Evolutionary conservation across 2,113 vertebrate species (phyloP).

Genomic region (Oxygymnocypris stewartii): DNA sequence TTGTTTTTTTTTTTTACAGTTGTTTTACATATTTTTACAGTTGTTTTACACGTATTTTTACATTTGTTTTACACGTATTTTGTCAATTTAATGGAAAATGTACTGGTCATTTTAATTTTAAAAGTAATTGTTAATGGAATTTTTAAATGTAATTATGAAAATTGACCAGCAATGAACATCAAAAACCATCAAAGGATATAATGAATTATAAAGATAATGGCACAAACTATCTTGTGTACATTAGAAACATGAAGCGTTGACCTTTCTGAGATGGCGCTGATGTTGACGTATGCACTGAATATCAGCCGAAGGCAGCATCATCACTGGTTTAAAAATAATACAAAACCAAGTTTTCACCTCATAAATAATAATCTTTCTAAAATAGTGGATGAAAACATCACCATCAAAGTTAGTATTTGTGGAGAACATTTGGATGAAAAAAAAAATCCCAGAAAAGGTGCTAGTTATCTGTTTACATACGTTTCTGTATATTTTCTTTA

Average conservation of each 20-base stretch:
- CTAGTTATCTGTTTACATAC: not conserved
- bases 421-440: not conserved
- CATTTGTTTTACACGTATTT: no score
- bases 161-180: not conserved
- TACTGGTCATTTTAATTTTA: no score
- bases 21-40: no score
- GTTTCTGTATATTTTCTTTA: not conserved
- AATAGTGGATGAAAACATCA: no score
- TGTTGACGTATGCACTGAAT: not conserved
- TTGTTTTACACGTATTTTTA: no score
- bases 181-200: not conserved
- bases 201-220: not conserved
- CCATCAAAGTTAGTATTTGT: not conserved
- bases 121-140: not conserved
- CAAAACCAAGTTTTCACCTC: no score
- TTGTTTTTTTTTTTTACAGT: no score
- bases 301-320: not conserved
- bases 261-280: not conserved
- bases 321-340: no score
- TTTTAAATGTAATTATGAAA: not conserved
- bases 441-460: not conserved
- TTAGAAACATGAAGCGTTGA: not conserved
- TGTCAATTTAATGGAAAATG: no score
- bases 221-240: not conserved
- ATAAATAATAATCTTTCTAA: not conserved